These are phyloP conservation scores for Ischnus inquisitorius DNA, from an alignment of 2,888 invertebrate species.

Conservation along the genomic window DNA sequence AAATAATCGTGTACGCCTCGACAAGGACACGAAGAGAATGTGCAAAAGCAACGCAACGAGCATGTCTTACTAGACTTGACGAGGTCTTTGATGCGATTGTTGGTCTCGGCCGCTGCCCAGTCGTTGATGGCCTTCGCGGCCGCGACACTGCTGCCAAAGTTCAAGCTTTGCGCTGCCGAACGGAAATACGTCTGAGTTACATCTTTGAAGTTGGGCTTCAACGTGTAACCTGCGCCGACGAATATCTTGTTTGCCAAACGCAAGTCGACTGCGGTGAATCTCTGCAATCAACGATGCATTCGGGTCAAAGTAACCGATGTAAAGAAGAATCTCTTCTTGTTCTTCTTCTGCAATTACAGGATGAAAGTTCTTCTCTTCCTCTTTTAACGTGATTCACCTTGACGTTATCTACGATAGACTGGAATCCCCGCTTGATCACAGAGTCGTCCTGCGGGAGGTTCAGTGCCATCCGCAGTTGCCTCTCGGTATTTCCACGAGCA, in stretches of 20 bases:
- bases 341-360: too few relatives aligned
- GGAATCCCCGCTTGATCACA: conserved; percentile 72
- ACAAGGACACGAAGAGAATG: conserved; percentile 10
- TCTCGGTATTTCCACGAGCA: conserved; percentile 76
- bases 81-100: conserved; percentile 93
- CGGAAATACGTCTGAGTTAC: conserved; percentile 88
- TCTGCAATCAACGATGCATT: conserved; percentile 71
- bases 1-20: not conserved
- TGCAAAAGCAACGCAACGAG: not conserved
- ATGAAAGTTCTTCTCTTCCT: too few relatives aligned
- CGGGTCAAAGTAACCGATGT: conserved; percentile 17
- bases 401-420: conserved; percentile 74
- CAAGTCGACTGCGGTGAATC: conserved; percentile 87
- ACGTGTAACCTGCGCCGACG: conserved; percentile 86
- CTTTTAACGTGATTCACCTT: conserved; percentile 78
- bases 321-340: too few relatives aligned
- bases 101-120: conserved; percentile 93
- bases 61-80: conserved; percentile 86
- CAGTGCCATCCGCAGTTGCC: conserved; percentile 75
- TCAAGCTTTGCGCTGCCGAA: conserved; percentile 88
- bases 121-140: conserved; percentile 89
- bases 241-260: conserved; percentile 92
- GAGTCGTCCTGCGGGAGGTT: conserved; percentile 72
- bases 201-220: conserved; percentile 87
- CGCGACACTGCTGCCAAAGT: conserved; percentile 87